These are phyloP conservation scores for Encarsia formosa DNA, from an alignment of 2,888 invertebrate genomes.

Conservation along the genomic window DNA sequence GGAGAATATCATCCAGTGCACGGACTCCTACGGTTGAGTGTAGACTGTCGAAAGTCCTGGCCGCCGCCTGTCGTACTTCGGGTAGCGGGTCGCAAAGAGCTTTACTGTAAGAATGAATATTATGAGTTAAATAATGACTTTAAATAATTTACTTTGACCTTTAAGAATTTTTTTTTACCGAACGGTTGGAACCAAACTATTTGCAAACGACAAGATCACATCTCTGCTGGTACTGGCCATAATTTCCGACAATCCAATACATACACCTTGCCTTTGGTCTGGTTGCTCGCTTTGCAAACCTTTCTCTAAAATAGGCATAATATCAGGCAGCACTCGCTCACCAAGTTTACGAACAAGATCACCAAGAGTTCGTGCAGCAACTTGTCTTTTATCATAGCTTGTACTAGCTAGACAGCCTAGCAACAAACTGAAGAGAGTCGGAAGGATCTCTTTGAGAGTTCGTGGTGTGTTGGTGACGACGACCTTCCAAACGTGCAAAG, in stretches of 20 bases:
- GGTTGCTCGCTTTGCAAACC: conserved; percentile 87
- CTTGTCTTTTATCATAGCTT: conserved; percentile 93
- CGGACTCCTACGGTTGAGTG: conserved; percentile 90
- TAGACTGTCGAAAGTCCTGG: conserved; percentile 93
- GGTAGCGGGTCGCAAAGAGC: conserved; percentile 91
- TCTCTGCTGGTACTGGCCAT: conserved; percentile 95
- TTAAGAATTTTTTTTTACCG: conserved; percentile 46
- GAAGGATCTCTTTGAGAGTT: conserved; percentile 91
- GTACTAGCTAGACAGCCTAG: conserved; percentile 93
- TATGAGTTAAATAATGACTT: neutral
- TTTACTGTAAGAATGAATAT: conserved; percentile 54
- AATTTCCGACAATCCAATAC: conserved; percentile 96
- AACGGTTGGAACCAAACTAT: conserved; percentile 90
- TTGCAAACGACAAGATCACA: conserved; percentile 86
- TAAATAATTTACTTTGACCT: neutral
- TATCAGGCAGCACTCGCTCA: conserved; percentile 94
- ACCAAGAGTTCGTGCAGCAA: conserved; percentile 92
- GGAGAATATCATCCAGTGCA: conserved; percentile 95
- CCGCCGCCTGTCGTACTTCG: conserved; percentile 91
- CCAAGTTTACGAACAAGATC: conserved; percentile 96
- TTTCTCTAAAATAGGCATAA: conserved; percentile 93
- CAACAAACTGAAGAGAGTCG: conserved; percentile 86
- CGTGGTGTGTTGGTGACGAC: conserved; percentile 97
- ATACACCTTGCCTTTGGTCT: conserved; percentile 97
- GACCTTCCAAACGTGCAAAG: conserved; percentile 98